Percentiles rank a stretch among this genome's conserved stretches.
Conservation (phyloP, 2,797 vertebrate genomes). For the Xerus rutilus region DNA sequence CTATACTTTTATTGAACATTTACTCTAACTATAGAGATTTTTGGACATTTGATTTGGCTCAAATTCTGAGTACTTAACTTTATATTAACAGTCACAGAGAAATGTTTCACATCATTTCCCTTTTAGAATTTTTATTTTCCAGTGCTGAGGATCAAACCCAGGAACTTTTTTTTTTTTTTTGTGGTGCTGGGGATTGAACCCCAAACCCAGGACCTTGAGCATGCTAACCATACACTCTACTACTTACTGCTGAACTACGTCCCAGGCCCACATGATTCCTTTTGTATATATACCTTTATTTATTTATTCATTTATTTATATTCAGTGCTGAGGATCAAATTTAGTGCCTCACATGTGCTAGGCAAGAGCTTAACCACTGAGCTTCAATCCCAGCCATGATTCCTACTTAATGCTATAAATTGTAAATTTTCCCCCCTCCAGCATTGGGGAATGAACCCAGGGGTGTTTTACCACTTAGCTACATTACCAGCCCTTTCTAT, state of each 20-base stretch:
- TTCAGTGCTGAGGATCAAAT: too few species aligned
- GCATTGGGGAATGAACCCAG: too few species aligned
- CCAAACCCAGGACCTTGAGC: background rate
- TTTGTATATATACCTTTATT: too few species aligned
- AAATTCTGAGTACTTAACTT: constrained; percentile 47
- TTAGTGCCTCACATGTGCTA: too few species aligned
- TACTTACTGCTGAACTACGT: background rate
- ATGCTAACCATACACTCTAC: background rate
- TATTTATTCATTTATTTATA: too few species aligned
- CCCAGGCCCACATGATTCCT: too few species aligned
- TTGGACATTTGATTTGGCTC: constrained; percentile 25
- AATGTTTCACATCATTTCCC: background rate
- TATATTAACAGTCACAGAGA: background rate
- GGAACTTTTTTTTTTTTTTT: too few species aligned
- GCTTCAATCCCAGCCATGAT: too few species aligned
- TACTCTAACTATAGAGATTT: background rate
- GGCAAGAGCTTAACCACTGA: too few species aligned
- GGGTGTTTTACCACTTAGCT: too few species aligned
- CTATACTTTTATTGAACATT: background rate
- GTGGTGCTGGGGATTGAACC: background rate
- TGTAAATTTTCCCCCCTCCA: too few species aligned
- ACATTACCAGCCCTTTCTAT: background rate
- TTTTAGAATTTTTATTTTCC: background rate
- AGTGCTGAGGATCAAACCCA: background rate
- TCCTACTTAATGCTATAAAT: too few species aligned